Evolutionary conservation across 1,140 invertebrate species (phyloP).

Genomic region (Bombus waltoni): DNA sequence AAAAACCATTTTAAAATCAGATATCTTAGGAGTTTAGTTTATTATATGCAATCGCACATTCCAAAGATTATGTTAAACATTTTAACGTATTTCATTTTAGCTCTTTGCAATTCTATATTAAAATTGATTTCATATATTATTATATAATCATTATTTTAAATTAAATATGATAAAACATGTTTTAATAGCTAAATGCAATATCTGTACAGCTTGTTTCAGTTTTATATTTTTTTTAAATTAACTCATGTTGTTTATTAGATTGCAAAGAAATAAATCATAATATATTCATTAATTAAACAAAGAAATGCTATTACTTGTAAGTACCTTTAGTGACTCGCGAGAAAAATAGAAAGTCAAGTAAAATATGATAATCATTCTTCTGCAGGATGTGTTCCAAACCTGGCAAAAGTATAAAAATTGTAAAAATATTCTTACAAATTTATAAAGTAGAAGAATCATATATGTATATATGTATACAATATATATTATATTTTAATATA

Average conservation of each 20-base stretch:
- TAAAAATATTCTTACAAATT: neutral
- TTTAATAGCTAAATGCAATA: neutral
- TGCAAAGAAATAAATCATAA: neutral
- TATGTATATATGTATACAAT: neutral
- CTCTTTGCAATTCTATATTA: neutral
- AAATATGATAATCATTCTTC: neutral
- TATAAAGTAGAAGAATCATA: neutral
- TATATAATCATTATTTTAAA: neutral
- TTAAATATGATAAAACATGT: neutral
- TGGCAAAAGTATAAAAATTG: neutral
- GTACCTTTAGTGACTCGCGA: neutral
- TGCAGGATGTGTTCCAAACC: neutral
- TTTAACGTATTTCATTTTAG: neutral
- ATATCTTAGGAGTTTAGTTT: conserved; percentile 11
- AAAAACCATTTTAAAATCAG: conserved; percentile 1
- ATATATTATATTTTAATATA: neutral
- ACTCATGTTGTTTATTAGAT: neutral
- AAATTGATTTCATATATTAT: neutral
- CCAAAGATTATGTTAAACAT: neutral
- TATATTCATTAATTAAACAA: neutral
- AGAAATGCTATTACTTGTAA: neutral
- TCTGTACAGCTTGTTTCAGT: neutral
- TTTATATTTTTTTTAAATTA: neutral
- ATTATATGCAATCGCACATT: neutral
- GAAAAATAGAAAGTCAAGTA: neutral